Percentiles rank a stretch among this genome's conserved stretches.
phyloP scores from a whole-genome alignment of 1,140 invertebrate species.

The Bombus superbus region DNA sequence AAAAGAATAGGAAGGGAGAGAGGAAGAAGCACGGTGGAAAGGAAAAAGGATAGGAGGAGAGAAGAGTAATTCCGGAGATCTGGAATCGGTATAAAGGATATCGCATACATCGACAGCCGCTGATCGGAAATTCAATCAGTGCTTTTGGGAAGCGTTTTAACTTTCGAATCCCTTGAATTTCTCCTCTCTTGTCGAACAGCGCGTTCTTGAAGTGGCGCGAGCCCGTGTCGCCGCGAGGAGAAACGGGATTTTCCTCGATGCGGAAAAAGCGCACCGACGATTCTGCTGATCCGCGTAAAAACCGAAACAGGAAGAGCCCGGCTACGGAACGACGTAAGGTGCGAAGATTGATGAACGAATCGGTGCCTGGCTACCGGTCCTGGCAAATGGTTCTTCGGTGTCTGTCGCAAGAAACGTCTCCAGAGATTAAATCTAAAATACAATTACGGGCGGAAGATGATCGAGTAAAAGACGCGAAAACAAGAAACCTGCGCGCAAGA shows the following conservation, averaged over 20 bases:
- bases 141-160: conserved; percentile 68
- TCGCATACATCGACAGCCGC: conserved; percentile 42
- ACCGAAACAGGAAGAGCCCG: background rate
- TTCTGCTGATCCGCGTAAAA: conserved; percentile 12
- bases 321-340: conserved; percentile 3
- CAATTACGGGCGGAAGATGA: conserved; percentile 58
- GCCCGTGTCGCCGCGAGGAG: background rate
- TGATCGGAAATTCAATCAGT: conserved; percentile 73
- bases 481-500: background rate
- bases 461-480: background rate
- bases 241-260: background rate
- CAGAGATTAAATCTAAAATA: conserved; percentile 58
- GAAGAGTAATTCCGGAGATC: conserved; percentile 20
- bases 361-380: conserved; percentile 17
- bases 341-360: conserved; percentile 62
- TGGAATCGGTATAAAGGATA: conserved; percentile 33
- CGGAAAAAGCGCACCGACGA: background rate
- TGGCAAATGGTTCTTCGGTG: conserved; percentile 12
- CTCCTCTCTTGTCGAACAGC: conserved; percentile 25
- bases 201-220: background rate
- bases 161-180: conserved; percentile 48
- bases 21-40: background rate
- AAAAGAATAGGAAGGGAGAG: background rate
- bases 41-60: background rate
- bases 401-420: conserved; percentile 37